phyloP scores from a whole-genome alignment of 1,140 invertebrate species.

The Andricus grossulariae region DNA sequence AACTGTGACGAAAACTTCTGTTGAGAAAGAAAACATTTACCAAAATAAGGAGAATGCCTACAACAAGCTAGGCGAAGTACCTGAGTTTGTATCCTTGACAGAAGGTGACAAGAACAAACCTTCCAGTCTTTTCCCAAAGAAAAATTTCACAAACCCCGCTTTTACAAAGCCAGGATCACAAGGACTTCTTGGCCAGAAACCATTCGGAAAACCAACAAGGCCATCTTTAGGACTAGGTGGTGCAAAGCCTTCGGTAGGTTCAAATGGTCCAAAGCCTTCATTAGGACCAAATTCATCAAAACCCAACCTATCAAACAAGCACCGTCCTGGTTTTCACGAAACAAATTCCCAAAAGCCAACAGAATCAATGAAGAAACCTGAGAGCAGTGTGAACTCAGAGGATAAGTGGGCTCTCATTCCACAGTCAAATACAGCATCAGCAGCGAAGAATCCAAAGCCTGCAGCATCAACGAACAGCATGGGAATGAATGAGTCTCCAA shows the following conservation, averaged over 20 bases:
- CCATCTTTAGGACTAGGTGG: neutral
- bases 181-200: neutral
- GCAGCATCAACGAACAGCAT: conserved; percentile 39
- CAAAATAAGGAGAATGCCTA: conserved; percentile 56
- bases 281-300: neutral
- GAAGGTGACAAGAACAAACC: no score
- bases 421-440: conserved; percentile 51
- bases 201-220: neutral
- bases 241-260: neutral
- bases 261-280: neutral
- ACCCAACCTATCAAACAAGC: neutral
- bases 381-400: conserved; percentile 39
- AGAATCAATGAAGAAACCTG: conserved; percentile 42
- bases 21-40: neutral
- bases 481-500: conserved; percentile 33
- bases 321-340: neutral
- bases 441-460: conserved; percentile 59
- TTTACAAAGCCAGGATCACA: neutral
- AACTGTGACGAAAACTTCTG: neutral
- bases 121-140: neutral
- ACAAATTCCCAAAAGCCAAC: neutral
- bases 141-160: neutral
- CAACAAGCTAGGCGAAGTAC: conserved; percentile 56
- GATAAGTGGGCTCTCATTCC: conserved; percentile 67
- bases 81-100: neutral